Evolutionary conservation across 2,113 vertebrate species (phyloP).

Genomic region (Pterocles burchelli): DNA sequence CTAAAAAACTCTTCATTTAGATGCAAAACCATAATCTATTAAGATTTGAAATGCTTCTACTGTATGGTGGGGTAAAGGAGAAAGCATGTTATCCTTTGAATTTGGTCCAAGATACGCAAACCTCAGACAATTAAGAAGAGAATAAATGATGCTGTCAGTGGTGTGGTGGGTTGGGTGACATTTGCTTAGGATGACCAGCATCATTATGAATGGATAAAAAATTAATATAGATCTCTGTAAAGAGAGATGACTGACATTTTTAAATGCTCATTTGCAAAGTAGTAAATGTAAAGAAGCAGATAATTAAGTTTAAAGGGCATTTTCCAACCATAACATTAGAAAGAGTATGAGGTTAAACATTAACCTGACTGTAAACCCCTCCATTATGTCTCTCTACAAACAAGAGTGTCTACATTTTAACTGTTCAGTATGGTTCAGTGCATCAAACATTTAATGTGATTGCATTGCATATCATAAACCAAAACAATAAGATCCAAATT

Average conservation of each 20-base stretch:
- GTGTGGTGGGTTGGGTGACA: not conserved
- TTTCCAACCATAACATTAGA: not conserved
- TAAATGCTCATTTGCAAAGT: not conserved
- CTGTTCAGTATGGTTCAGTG: not conserved
- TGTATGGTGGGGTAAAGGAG: not conserved
- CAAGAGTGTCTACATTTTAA: not conserved
- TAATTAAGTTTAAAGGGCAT: slow-evolving; percentile 31
- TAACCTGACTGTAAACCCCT: slow-evolving; percentile 3
- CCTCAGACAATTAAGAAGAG: not conserved
- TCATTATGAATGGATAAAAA: not conserved
- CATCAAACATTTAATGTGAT: not conserved
- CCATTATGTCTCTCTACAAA: not conserved
- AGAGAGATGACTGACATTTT: slow-evolving; percentile 8
- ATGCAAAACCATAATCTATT: not conserved
- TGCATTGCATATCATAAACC: not conserved
- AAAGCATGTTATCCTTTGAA: not conserved
- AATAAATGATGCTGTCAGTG: not conserved
- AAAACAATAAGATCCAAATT: not conserved
- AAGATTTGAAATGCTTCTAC: not conserved
- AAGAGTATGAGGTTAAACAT: slow-evolving; percentile 26
- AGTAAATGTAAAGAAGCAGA: not conserved
- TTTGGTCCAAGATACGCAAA: not conserved
- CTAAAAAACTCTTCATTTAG: not conserved
- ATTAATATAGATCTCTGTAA: not conserved
- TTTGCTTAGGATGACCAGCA: not conserved